Base-by-base conservation (phyloP, 2,797 vertebrate species). In the Tympanoctomys barrerae region DNA sequence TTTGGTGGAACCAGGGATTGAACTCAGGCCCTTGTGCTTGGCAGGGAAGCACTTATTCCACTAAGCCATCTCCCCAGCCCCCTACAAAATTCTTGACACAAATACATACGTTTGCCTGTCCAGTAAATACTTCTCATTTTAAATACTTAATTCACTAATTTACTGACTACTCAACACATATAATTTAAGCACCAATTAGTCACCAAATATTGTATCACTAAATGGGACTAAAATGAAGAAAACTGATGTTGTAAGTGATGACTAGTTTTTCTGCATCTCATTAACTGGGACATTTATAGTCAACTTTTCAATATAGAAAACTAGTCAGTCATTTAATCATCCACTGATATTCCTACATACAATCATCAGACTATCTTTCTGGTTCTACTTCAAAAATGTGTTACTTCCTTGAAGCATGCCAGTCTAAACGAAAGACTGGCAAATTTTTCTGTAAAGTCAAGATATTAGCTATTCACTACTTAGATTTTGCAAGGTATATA, bases 251-350 rank as follows among this genome's bases (percentile, higher is more conserved):
- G 87, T 94, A 87, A 96, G 89, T 88, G 6, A 78, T 89, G 42
- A 93, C n/a, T 79, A 83, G 64, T 82, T 42, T 95, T 92, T 73
- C 79, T n/a, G 16, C 52, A 79, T 82, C 26, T 94, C 54, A 87
- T 70, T 75, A 94, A 92, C 70, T 79, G 28, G 49, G 12, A 68
- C 52, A 87, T 33, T 46, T 75, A 77, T 22, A 89, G 36, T 18
- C 82, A 95, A 81, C 24, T 91, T 89, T 87, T 87, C 70, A 96
- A 90, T 49, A 52, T 13, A 91, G 64, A 89, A 96, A 91, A 93
- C 11, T 3, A 81, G 21, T 57, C 57, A 62, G 39, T 12, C 66
- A 46, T 89, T 89, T 84, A 90, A 26, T 85, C 16, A 3, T 91
- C 82, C 66, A n/a, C 86, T 86, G 26, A 78, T 82, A 85, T 4